Evolutionary conservation across 37 sponge, comb jelly and placozoan genomes (phyloP).

Genomic region (Geodia barretti): DNA sequence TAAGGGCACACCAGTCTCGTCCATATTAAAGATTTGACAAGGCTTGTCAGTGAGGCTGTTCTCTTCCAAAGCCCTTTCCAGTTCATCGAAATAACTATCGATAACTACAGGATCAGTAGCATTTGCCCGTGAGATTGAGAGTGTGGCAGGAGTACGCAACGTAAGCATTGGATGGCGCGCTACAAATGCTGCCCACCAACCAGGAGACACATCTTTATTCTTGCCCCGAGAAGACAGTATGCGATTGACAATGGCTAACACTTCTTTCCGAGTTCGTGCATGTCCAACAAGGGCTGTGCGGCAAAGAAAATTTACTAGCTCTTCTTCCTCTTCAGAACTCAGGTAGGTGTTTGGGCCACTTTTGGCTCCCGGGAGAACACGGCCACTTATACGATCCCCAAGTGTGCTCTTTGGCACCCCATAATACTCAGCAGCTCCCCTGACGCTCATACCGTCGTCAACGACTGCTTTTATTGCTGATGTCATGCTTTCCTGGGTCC

Average conservation of each 20-base stretch:
- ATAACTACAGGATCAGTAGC: background rate
- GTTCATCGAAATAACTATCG: constrained; percentile 18
- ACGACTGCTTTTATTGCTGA: background rate
- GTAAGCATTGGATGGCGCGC: background rate
- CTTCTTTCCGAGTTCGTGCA: constrained; percentile 22
- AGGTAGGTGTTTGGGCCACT: constrained; percentile 3
- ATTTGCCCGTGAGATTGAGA: constrained; percentile 7
- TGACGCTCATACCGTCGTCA: background rate
- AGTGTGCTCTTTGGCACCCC: no score
- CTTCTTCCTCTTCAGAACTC: constrained; percentile 6
- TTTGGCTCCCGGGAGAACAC: constrained; percentile 18
- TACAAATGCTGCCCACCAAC: constrained; percentile 4
- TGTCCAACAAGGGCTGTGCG: background rate
- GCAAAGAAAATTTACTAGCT: constrained; percentile 9
- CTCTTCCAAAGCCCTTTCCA: constrained; percentile 18
- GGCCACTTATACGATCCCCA: constrained; percentile 24
- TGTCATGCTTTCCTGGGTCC: no score
- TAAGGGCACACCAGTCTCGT: constrained; percentile 31
- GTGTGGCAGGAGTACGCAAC: constrained; percentile 16
- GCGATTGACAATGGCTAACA: constrained; percentile 8
- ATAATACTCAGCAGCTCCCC: constrained; percentile 11
- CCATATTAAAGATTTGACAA: constrained; percentile 10
- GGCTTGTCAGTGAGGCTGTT: no score
- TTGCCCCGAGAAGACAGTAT: constrained; percentile 7
- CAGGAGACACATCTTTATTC: background rate